Evolutionary conservation across 2,797 vertebrate species (phyloP), one percentile per base, ranked within the genome.

Genomic region (Smutsia gigantea): DNA sequence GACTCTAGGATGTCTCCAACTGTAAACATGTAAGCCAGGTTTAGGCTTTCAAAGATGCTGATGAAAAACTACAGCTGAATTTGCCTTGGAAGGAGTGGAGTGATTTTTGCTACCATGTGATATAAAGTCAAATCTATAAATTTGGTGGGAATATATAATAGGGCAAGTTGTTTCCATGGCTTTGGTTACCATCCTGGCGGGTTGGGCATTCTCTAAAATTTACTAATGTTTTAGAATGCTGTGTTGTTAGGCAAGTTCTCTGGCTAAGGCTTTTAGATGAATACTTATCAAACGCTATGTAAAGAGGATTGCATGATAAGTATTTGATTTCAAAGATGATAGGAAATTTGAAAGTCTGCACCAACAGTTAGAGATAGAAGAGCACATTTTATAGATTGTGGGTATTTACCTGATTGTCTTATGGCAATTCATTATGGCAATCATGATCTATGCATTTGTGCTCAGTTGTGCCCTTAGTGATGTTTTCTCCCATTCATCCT

Each of bases 41-140:
- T 84, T 91, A 77, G 39, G 79, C 66, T 97, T 95, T 96, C 59
- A 95, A 94, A 93, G 51, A 92, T 94, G 78, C 86, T 96, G 78
- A 95, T 84, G 85, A 94, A 88, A 53, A 95, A 21, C 68, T 79
- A 42, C 4, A 69, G 86, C 87, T 27, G 59, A 85, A 85, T 95
- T 90, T 97, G 29, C 78, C 93, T 90, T 74, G 23, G 57, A 12
- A 78, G 94, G 87, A 97, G 46, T 25, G 85, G 49, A 87, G 19
- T 83, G 64, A 79, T 90, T 97, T 94, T 87, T 90, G 39, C 94
- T 87, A 19, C 31, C 42, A 23, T 59, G 51, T 75, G 39, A 66
- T 89, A 59, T 57, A 87, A 97, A 95, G 53, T 94, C 90, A 96
- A 79, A 64, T 88, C 46, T 93, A 55, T 39, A 86, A 49, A 91